Conservation (phyloP, 2,113 vertebrate species). For the Sebastes schlegelii region DNA sequence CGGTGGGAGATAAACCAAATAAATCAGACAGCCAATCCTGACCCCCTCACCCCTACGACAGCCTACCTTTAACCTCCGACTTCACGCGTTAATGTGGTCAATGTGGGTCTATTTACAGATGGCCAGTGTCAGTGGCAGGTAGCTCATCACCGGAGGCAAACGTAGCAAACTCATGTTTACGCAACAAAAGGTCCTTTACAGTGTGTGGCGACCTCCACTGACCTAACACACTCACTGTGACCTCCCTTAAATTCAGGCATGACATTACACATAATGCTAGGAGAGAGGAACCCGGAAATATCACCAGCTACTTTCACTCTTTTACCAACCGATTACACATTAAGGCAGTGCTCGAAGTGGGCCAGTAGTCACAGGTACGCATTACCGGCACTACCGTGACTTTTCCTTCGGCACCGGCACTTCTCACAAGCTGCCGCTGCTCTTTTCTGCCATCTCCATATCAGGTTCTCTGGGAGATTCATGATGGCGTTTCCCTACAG, state of each 20-base stretch:
- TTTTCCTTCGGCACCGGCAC: too few species aligned
- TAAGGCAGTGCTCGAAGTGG: neutral
- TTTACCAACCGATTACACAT: neutral
- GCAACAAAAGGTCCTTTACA: slow-evolving; percentile 68
- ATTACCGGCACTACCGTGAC: too few species aligned
- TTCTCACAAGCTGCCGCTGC: too few species aligned
- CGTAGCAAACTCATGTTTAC: slow-evolving; percentile 77
- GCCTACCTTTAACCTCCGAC: slow-evolving; percentile 75
- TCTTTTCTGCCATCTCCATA: too few species aligned
- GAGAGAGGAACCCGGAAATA: neutral
- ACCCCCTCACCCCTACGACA: slow-evolving; percentile 67
- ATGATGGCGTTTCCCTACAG: too few species aligned
- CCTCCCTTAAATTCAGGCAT: slow-evolving; percentile 54
- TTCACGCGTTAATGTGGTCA: slow-evolving; percentile 78
- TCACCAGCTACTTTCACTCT: slow-evolving; percentile 7
- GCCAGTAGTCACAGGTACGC: too few species aligned
- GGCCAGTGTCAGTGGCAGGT: slow-evolving; percentile 67
- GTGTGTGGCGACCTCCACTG: slow-evolving; percentile 68
- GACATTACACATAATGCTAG: slow-evolving; percentile 1
- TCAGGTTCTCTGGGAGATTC: too few species aligned
- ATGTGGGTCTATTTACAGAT: slow-evolving; percentile 76
- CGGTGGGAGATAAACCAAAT: slow-evolving; percentile 78
- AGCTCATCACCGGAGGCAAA: slow-evolving; percentile 66
- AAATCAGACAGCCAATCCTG: slow-evolving; percentile 70
- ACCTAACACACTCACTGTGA: slow-evolving; percentile 71